Evolutionary conservation across 2,797 vertebrate species (phyloP), one percentile per base, ranked within the genome.

Genomic region (Cirrhinus molitorella): DNA sequence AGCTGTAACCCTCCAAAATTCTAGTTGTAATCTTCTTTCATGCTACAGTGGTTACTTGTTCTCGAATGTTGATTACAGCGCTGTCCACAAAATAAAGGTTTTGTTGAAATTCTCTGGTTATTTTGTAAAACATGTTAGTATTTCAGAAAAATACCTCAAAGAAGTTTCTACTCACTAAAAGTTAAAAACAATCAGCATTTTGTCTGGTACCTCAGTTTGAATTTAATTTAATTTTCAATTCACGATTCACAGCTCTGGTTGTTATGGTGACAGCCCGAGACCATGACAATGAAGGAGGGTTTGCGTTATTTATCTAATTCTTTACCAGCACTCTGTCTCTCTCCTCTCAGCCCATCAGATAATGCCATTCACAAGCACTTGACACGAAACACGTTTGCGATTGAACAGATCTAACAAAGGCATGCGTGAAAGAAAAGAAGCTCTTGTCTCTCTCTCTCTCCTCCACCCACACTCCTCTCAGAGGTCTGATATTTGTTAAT

Each of bases 381-480:
- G 80, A 75, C 43, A 61, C 47, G 16, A 51, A 79, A 87, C 83
- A 23, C 14, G 14, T 57, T 55, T 75, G 51, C 25, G 34, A 70
- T 37, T 79, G 53, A 82, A 63, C 55, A 75, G 68, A 73, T 75
- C 80, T 76, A 66, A 71, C 83, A 83, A 85, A 79, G 47, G 74
- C 68, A 63, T 63, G n/a, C 19, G 34, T 63, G 80, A 73, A 79
- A 87, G 63, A 63, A 79, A 8, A 68, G 23, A n/a, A 25, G 51
- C 71, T 82, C 74, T 82, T 85, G 34, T 63, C 40, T 78, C 51
- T 63, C 55, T 31, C 66, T 72, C 65, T 55, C 59, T 68, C 34
- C 34, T 70, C 40, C 68, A 75, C 55, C 34, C 43, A 47, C 66
- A 43, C 13, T n/a, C 21, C 34, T 66, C 80, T 55, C 40, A 28